A percentile compares a stretch with the other conserved stretches of the same genome.
Evolutionary conservation across 2,113 vertebrate species (phyloP).

Genomic region (Protobothrops mucrosquamatus): DNA sequence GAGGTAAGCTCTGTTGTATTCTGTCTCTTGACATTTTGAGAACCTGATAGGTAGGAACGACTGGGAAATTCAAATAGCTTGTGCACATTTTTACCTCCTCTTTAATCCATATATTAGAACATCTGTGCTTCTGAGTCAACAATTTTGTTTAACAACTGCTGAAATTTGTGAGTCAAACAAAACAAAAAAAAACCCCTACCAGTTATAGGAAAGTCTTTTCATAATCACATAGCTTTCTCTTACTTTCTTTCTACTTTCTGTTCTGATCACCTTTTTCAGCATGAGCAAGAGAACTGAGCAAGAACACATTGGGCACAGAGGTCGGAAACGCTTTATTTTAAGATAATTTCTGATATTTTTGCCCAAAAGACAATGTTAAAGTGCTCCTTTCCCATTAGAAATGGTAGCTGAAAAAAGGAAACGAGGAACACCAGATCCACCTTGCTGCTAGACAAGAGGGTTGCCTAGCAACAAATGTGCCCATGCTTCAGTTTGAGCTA

Average conservation of each 20-base stretch:
- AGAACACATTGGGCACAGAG: not conserved
- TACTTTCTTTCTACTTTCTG: not conserved
- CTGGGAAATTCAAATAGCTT: not conserved
- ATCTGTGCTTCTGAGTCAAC: not conserved
- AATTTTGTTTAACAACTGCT: not conserved
- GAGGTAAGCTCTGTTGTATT: not conserved
- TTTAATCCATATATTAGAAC: not conserved
- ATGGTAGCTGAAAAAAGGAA: not conserved
- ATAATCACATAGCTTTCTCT: not conserved
- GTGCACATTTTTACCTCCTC: not conserved
- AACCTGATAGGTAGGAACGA: not conserved
- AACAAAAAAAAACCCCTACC: not conserved
- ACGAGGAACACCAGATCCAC: not conserved
- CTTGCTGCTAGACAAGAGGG: constrained; percentile 10
- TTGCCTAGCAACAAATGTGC: constrained; percentile 17
- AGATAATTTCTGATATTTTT: not conserved
- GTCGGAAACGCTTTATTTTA: not conserved
- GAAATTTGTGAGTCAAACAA: not conserved
- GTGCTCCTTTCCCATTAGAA: too few species aligned
- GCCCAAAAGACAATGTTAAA: not conserved
- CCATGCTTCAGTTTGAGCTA: not conserved
- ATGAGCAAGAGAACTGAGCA: not conserved
- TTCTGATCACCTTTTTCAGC: not conserved
- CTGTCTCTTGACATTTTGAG: not conserved
- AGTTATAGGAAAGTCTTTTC: not conserved